Evolutionary conservation across 2,797 vertebrate genomes (phyloP).

Genomic region (Enoplosus armatus): DNA sequence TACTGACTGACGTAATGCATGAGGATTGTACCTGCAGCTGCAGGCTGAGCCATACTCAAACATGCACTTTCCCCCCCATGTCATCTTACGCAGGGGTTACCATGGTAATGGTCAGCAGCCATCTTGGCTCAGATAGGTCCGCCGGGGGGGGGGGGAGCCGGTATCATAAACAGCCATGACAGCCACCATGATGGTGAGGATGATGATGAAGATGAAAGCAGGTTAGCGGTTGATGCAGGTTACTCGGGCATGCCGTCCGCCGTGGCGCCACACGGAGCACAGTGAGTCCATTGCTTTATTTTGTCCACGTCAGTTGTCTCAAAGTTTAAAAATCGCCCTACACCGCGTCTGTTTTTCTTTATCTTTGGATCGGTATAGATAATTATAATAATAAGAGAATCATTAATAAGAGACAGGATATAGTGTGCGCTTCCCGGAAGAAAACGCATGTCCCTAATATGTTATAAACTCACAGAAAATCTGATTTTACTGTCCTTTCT

Average conservation of each 20-base stretch:
- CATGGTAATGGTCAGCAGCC: slow-evolving; percentile 43
- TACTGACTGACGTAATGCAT: not conserved
- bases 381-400: no score
- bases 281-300: not conserved
- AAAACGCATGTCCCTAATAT: not conserved
- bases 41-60: slow-evolving; percentile 36
- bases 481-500: not conserved
- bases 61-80: slow-evolving; percentile 67
- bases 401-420: not conserved
- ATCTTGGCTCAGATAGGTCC: slow-evolving; percentile 39
- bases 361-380: not conserved
- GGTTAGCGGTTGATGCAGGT: slow-evolving; percentile 71
- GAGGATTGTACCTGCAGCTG: slow-evolving; percentile 44
- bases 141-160: slow-evolving; percentile 10
- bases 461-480: not conserved
- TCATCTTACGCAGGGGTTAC: slow-evolving; percentile 40
- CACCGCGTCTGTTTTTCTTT: not conserved
- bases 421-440: not conserved
- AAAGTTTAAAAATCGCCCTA: not conserved
- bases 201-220: slow-evolving; percentile 52
- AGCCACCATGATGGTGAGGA: slow-evolving; percentile 27
- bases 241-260: slow-evolving; percentile 48
- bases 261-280: not conserved
- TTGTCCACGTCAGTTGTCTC: not conserved
- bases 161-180: slow-evolving; percentile 33